Conservation (phyloP, 2,797 vertebrate genomes). For the Gorsachius magnificus region DNA sequence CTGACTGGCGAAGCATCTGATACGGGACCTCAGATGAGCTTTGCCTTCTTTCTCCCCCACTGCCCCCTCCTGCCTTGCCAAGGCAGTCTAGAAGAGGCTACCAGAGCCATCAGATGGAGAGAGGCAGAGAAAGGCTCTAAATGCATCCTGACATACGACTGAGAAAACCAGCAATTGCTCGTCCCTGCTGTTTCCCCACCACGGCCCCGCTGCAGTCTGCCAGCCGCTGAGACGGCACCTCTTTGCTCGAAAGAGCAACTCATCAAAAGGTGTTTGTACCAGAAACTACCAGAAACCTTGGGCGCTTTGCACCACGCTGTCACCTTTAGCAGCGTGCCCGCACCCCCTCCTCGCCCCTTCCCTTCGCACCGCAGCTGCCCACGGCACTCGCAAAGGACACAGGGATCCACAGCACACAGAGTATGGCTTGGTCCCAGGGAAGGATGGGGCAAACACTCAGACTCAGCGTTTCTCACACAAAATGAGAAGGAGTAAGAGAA, state of each 20-base stretch:
- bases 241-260: background rate
- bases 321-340: background rate
- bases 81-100: background rate
- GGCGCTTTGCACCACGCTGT: rapidly evolving
- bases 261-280: background rate
- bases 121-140: background rate
- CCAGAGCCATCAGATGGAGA: background rate
- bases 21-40: background rate
- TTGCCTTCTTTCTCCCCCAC: background rate
- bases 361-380: background rate
- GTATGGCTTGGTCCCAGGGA: no score
- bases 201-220: background rate
- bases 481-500: background rate
- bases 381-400: rapidly evolving
- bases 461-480: background rate
- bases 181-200: background rate
- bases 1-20: background rate
- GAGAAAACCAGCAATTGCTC: background rate
- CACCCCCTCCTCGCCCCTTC: background rate
- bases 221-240: background rate
- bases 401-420: background rate
- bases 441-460: background rate
- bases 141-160: background rate
- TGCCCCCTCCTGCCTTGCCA: background rate
- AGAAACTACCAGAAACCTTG: background rate